Base-by-base conservation (phyloP, 2,888 invertebrate genomes). In the Laspeyria flexula region DNA sequence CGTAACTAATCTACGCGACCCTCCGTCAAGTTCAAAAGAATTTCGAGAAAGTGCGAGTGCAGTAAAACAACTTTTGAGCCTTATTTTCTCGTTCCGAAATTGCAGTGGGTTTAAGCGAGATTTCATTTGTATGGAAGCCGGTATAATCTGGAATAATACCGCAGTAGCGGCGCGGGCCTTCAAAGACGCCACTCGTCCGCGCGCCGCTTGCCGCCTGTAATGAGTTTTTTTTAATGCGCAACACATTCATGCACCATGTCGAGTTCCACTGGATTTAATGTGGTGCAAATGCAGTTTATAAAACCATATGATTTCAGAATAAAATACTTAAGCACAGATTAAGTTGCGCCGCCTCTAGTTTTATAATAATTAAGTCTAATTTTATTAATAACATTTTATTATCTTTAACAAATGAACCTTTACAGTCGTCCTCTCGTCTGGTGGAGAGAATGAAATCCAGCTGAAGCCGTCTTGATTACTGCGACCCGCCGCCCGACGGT, bases 101-200 rank as follows among this genome's bases (percentile, higher is more conserved):
- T 90, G 91, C 90, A 90, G 86, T 87, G 88, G 85, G 82, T 89
- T 90, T 90, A 90, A 90, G 90, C 85, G 90, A 90, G 90, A 90
- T 90, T 91, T 92, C 90, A 90, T 91, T 92, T 91, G 91, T 91
- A 90, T 91, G 80, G 87, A 83, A 88, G 86, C 88, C 79, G 85
- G 86, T 79, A 90, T 92, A 92, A 91, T 90, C 91, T 89, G 88
- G 83, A 89, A 91, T 91, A 90, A 92, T 92, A 86, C 89, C 81
- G 86, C 88, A 85, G 85, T 82, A 79, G 89, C 84, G 85, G 86
- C 81, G 76, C 81, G 80, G 83, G 86, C 87, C 88, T 85, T 90
- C 91, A 91, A 91, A 91, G 91, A 90, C 90, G 90, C 77, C 88
- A 87, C 89, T 90, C 88, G 90, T 84, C 87, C 88, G 85, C 85